Conservation (phyloP, 2,888 invertebrate species). For the Eristalis intricaria region DNA sequence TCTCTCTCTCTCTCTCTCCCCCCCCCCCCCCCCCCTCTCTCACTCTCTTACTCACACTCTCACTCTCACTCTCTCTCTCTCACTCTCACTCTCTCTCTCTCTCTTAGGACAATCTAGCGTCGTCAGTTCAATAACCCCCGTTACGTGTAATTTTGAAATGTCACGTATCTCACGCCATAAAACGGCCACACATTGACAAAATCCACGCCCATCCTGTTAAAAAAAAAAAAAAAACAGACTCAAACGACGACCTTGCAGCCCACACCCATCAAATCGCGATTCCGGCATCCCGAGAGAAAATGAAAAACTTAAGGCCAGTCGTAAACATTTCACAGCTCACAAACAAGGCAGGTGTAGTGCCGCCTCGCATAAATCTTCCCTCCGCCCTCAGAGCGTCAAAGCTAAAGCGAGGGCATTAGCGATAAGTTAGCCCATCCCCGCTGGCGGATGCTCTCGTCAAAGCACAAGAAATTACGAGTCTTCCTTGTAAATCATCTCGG, state of each 20-base stretch:
- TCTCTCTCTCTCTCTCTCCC: too few species aligned
- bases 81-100: too few species aligned
- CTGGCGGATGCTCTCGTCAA: background rate
- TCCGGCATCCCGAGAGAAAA: background rate
- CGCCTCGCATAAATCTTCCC: background rate
- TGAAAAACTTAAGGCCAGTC: background rate
- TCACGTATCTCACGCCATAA: background rate
- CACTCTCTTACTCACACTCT: too few species aligned
- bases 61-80: too few species aligned
- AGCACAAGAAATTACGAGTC: background rate
- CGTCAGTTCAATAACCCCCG: background rate
- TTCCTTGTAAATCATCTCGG: background rate
- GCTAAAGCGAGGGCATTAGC: background rate
- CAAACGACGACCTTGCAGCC: background rate
- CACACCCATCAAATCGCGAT: background rate
- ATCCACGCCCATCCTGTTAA: background rate
- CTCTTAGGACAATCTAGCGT: too few species aligned
- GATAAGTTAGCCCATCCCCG: background rate
- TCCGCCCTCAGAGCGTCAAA: too few species aligned
- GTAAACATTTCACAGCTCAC: background rate
- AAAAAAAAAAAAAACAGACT: background rate
- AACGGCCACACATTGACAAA: too few species aligned
- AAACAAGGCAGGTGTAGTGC: background rate
- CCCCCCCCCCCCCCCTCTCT: too few species aligned
- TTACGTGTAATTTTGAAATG: background rate